A percentile compares a stretch with the other conserved stretches of the same genome.
phyloP scores from a whole-genome alignment of 2,113 vertebrate species.

The Chloebia gouldiae region DNA sequence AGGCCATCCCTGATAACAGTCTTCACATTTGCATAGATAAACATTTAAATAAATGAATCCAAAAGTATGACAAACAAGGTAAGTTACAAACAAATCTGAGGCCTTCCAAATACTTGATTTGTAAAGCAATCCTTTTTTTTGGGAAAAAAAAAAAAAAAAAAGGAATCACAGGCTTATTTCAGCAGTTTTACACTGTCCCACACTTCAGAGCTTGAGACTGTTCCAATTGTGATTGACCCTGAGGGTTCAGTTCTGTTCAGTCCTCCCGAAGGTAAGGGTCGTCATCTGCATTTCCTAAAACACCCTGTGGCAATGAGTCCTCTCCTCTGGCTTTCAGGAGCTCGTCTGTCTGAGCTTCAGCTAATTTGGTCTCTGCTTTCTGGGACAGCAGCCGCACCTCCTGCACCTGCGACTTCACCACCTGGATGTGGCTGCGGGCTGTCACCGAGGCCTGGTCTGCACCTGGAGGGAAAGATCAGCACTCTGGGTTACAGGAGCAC shows the following conservation, averaged over 20 bases:
- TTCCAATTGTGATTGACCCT: background rate
- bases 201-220: background rate
- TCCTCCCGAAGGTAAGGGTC: constrained; percentile 82
- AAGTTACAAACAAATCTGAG: background rate
- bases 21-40: constrained; percentile 59
- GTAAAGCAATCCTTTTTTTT: background rate
- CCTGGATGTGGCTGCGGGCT: constrained; percentile 81
- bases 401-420: constrained; percentile 84
- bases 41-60: constrained; percentile 23
- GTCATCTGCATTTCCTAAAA: constrained; percentile 16
- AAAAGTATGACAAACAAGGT: background rate
- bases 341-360: constrained; percentile 85
- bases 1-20: background rate
- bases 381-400: constrained; percentile 80
- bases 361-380: constrained; percentile 86
- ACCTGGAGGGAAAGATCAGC: constrained; percentile 69
- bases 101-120: background rate
- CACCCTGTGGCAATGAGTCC: background rate
- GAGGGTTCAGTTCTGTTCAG: constrained; percentile 15
- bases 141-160: rapidly evolving
- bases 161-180: background rate
- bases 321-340: constrained; percentile 63
- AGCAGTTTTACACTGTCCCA: background rate
- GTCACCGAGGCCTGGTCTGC: constrained; percentile 86
- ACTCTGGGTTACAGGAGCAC: background rate